Evolutionary conservation across 2,797 vertebrate genomes (phyloP), one percentile per base, ranked within the genome.

Genomic region (Numenius phaeopus): DNA sequence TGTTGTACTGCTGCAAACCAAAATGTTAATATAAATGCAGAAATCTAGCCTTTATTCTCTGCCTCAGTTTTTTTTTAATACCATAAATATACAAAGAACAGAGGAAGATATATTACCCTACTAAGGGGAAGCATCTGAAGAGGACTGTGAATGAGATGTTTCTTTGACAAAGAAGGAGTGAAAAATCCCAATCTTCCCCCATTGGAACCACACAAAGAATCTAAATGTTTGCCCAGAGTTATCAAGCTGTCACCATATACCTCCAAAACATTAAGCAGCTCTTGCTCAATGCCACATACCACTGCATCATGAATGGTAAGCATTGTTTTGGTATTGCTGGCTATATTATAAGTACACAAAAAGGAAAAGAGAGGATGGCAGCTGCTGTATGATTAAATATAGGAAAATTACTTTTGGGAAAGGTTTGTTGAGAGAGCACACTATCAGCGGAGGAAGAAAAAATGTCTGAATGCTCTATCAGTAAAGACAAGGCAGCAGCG

Each of bases 271-370:
- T 61, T 76, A 93, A 87, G 39, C 57, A 94, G 47, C 54, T 83
- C 71, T 70, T 30, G 4, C 66, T 91, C 83, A 37, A 4, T 87
- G 70, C 66, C 50, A 82, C 80, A 32, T 66, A 69, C 70, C 73
- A 64, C 67, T 89, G 71, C 59, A 77, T 46, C 59, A 55, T 90
- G 83, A 96, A 94, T 71, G 90, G 59, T 80, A 96, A 95, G 59
- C 44, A 57, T 69, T 87, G 71, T 76, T 94, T 93, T 59, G 59
- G 44, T 84, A 64, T 79, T 77, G 30, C 70, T 76, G 59, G 37
- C 40, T 93, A 14, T 90, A 44, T 84, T 87, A 70, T 34, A 93
- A 79, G 82, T 61, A 49, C 70, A 57, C 22, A 55, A 81, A 94
- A 91, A 82, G 18, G 30, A 30, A 78, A 87, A 83, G 70, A 70